Evolutionary conservation across 53 echinoderm and acorn worm genomes (phyloP).

Genomic region (Henricia sp.): DNA sequence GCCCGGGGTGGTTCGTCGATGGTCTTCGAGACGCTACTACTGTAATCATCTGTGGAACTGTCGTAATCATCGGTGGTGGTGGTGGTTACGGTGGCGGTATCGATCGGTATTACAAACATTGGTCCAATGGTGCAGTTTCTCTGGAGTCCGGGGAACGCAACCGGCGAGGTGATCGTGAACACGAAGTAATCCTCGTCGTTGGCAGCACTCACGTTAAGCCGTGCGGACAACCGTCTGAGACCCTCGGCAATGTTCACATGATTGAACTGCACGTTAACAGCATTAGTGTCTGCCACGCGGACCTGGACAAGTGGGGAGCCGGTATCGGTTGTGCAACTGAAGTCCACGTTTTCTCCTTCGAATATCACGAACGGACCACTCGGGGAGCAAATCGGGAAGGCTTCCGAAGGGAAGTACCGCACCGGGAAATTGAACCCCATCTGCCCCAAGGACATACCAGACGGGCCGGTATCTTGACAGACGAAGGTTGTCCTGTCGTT

Average conservation of each 20-base stretch:
- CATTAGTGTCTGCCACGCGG: not conserved
- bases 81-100: not conserved
- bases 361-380: not conserved
- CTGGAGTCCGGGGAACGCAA: not conserved
- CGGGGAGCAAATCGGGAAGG: slow-evolving; percentile 5
- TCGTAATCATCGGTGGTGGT: not conserved
- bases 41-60: too few relatives aligned
- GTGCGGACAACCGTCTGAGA: not conserved
- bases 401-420: slow-evolving; percentile 5
- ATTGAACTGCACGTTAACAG: not conserved
- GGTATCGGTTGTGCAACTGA: not conserved
- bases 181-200: not conserved
- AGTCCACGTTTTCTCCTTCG: not conserved
- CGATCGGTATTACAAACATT: not conserved
- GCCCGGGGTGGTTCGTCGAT: not conserved
- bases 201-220: not conserved
- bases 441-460: too few relatives aligned
- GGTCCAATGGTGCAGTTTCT: slow-evolving; percentile 16
- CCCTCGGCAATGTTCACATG: not conserved
- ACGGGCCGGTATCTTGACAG: too few relatives aligned
- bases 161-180: slow-evolving; percentile 3
- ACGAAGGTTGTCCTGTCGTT: not conserved
- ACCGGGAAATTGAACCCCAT: not conserved
- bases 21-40: too few relatives aligned
- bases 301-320: not conserved